Percentiles rank a stretch among this genome's conserved stretches.
Evolutionary conservation across 2,888 invertebrate genomes (phyloP).

Genomic region (Lasioglossum oenotherae): DNA sequence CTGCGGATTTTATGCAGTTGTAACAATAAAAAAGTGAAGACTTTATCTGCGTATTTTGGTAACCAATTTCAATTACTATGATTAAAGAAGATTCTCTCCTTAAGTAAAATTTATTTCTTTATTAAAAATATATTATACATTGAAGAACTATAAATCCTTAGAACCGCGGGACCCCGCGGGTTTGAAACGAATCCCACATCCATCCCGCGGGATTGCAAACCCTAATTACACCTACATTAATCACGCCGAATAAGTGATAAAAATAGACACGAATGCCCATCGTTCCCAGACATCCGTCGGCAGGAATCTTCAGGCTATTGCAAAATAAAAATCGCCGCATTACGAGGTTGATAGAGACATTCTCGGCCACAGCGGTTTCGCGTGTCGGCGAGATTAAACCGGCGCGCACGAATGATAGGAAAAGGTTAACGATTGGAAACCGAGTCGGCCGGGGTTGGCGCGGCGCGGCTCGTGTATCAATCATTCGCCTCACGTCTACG

Average conservation of each 20-base stretch:
- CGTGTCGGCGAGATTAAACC: constrained; percentile 43
- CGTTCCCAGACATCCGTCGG: not conserved
- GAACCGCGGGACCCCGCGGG: too few relatives aligned
- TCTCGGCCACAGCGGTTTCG: constrained; percentile 6
- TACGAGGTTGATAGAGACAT: constrained; percentile 2
- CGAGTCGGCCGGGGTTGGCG: constrained; percentile 47
- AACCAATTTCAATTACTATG: too few relatives aligned
- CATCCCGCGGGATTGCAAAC: too few relatives aligned
- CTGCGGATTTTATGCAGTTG: too few relatives aligned
- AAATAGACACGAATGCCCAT: not conserved
- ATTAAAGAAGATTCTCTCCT: too few relatives aligned
- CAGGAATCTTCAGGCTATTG: not conserved
- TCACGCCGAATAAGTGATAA: not conserved
- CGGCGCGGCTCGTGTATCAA: constrained; percentile 71
- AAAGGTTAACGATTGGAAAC: constrained; percentile 77
- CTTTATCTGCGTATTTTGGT: too few relatives aligned
- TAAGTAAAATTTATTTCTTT: too few relatives aligned
- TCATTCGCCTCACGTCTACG: constrained; percentile 65
- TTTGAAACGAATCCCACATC: too few relatives aligned
- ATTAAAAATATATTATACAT: too few relatives aligned
- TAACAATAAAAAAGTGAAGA: too few relatives aligned
- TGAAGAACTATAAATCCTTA: too few relatives aligned
- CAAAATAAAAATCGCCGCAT: not conserved
- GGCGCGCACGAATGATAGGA: constrained; percentile 51
- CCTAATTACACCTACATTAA: not conserved